These are phyloP conservation scores for Poecilia picta DNA, from an alignment of 2,797 vertebrate species.

Conservation along the genomic window DNA sequence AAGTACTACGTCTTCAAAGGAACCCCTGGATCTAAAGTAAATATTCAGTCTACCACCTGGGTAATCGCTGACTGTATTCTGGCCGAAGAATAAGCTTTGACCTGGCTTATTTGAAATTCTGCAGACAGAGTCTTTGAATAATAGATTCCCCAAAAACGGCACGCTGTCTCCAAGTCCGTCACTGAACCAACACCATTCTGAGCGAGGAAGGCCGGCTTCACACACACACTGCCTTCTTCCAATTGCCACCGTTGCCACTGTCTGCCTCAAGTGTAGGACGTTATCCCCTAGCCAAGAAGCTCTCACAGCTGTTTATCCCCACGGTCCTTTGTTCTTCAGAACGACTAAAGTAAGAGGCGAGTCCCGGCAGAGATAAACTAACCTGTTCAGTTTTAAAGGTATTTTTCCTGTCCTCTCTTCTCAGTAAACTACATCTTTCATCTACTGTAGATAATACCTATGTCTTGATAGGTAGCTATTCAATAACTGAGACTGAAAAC, in stretches of 20 bases:
- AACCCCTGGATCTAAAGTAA: background rate
- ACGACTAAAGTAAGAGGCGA: no score
- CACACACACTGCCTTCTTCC: background rate
- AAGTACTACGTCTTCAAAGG: background rate
- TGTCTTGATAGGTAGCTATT: background rate
- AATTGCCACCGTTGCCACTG: no score
- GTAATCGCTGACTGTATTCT: background rate
- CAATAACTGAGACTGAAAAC: no score
- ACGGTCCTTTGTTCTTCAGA: no score
- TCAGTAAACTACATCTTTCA: background rate
- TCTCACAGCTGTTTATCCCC: no score
- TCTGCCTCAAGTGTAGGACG: no score
- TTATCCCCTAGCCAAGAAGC: no score
- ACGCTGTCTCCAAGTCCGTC: background rate
- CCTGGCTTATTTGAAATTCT: background rate
- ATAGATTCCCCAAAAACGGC: background rate
- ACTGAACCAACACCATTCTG: background rate
- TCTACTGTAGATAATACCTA: background rate
- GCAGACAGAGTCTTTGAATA: background rate
- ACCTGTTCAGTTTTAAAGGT: no score
- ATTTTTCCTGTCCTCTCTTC: no score
- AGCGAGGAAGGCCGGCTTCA: background rate
- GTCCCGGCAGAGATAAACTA: no score
- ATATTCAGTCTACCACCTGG: background rate
- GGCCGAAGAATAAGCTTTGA: background rate